These are phyloP conservation scores for Babyrousa celebensis DNA, from an alignment of 2,797 vertebrate species.

Conservation along the genomic window DNA sequence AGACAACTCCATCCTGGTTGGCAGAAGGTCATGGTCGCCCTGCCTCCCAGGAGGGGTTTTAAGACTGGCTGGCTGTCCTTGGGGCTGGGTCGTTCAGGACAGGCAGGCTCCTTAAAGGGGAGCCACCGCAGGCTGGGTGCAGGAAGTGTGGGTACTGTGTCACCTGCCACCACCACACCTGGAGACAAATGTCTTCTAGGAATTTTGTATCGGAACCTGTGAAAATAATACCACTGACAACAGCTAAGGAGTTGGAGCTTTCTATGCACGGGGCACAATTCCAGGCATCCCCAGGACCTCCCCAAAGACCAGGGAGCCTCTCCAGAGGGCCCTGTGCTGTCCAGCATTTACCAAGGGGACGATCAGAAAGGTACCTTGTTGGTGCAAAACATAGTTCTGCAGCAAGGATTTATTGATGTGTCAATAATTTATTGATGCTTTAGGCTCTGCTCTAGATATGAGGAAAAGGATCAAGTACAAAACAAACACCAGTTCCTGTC, in stretches of 20 bases:
- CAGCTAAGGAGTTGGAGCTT: background rate
- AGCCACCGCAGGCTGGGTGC: background rate
- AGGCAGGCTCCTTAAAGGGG: background rate
- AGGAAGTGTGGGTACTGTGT: background rate
- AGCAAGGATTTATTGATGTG: background rate
- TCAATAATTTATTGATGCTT: too few species aligned
- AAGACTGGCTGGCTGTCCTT: background rate
- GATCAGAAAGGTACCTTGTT: background rate
- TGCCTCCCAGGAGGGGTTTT: background rate
- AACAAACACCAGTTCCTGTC: background rate
- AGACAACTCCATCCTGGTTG: background rate
- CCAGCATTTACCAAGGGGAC: background rate
- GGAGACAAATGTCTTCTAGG: slow-evolving; percentile 1
- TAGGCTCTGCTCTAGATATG: background rate
- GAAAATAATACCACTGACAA: background rate
- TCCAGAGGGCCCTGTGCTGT: background rate
- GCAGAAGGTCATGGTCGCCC: background rate
- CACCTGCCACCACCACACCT: background rate
- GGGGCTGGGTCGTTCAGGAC: background rate
- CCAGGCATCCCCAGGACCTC: background rate
- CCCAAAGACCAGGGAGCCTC: background rate
- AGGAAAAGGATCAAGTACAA: background rate
- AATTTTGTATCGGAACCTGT: slow-evolving; percentile 22
- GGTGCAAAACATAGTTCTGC: background rate
- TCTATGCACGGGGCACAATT: background rate